Evolutionary conservation across 2,113 vertebrate genomes (phyloP), one percentile per base, ranked within the genome.

Genomic region (Phodopus roborovskii): DNA sequence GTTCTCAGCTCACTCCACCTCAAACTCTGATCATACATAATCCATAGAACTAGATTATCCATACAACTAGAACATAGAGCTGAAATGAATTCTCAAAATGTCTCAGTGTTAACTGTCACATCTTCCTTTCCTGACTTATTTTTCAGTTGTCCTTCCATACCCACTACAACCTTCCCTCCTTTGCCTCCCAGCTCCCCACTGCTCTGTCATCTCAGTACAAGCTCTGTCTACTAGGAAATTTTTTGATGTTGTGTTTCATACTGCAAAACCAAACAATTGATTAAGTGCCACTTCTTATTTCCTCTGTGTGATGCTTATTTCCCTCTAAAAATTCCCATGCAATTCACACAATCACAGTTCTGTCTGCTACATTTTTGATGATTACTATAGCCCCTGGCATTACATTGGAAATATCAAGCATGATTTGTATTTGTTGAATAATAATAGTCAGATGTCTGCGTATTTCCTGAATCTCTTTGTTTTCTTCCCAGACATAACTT

Each of bases 401-500:
- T 24, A n/a, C 66, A 20, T 42, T 79, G 33, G 50, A 48, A 84
- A 79, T 73, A n/a, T 17, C 11, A 93, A 86, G 45, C 6, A 28
- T 39, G 33, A 33, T 79, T 42, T 93, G 82, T 56, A 94, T 19
- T 75, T 56, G 22, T 90, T 90, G 73, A 90, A 77, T 77, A 45
- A 33, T 71, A 90, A 94, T 36, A 91, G 77, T 81, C 66, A 16
- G 66, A 26, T 56, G 50, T 91, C 39, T 71, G 11, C 30, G 58
- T 89, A 26, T 89, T 89, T 30, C 70, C 58, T n/a, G 70, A 85
- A 42, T 20, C 56, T 22, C 70, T 36, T 84, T 53, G 33, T 74
- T 85, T 84, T 92, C 42, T 19, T 95, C 36, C 45, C 36, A 73
- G 28, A 81, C 33, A 13, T 77, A 36, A 36, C 7, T 45, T 81